Conservation (phyloP, 2,113 vertebrate genomes). For the Triplophysa tibetana region DNA sequence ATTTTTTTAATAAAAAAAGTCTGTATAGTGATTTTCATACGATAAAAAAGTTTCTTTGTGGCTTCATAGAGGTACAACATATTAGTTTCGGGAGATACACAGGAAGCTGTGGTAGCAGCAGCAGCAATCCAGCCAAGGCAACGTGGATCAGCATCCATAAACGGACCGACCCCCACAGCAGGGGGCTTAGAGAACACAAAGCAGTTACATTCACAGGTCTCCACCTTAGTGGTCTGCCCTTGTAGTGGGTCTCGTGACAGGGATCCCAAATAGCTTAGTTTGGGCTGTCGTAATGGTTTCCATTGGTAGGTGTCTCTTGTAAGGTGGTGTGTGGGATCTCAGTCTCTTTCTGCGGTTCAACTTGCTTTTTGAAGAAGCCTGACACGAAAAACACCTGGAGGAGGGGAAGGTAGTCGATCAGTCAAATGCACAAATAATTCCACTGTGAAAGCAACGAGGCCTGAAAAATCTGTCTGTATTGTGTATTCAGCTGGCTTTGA, state of each 20-base stretch:
- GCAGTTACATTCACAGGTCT: slow-evolving; percentile 78
- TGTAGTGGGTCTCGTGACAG: slow-evolving; percentile 50
- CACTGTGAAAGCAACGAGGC: not conserved
- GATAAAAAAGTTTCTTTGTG: slow-evolving; percentile 59
- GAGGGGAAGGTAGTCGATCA: not conserved
- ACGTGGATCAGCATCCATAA: slow-evolving; percentile 55
- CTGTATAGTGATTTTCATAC: slow-evolving; percentile 72
- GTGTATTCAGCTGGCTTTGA: not conserved
- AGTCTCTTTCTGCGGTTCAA: slow-evolving; percentile 69
- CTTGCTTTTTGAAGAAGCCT: slow-evolving; percentile 87
- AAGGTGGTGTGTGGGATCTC: slow-evolving; percentile 84
- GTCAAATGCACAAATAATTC: not conserved
- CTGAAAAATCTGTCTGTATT: not conserved
- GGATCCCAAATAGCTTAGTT: slow-evolving; percentile 66
- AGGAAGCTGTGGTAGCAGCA: slow-evolving; percentile 75
- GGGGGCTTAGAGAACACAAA: slow-evolving; percentile 54
- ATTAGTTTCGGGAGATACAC: slow-evolving; percentile 68
- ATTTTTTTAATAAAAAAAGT: slow-evolving; percentile 85
- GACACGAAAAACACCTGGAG: slow-evolving; percentile 87
- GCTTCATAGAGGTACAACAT: slow-evolving; percentile 46
- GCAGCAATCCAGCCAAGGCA: slow-evolving; percentile 79
- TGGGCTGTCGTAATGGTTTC: slow-evolving; percentile 85
- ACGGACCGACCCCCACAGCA: slow-evolving; percentile 46
- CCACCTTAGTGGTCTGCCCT: slow-evolving; percentile 69
- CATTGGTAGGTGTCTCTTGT: slow-evolving; percentile 85